A percentile compares a stretch with the other conserved stretches of the same genome.
phyloP scores from a whole-genome alignment of 2,888 invertebrate genomes.

The Trissoscelio sp. region DNA sequence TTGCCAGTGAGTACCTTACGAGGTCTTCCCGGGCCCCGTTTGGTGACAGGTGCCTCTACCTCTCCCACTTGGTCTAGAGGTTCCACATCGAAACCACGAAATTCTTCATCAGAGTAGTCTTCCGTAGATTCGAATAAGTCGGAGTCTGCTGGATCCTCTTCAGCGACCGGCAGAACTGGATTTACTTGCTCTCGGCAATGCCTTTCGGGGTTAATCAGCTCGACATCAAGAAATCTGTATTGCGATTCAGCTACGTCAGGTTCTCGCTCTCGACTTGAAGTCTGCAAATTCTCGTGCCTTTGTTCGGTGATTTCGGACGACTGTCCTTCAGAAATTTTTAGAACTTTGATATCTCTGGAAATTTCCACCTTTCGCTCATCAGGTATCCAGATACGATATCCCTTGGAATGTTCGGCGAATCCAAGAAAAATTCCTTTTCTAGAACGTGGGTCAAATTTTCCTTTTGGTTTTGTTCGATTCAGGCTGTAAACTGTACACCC shows the following conservation, averaged over 20 bases:
- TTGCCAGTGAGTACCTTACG: not conserved
- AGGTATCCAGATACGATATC: conserved; percentile 61
- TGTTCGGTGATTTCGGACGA: too few species aligned
- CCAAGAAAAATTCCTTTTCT: conserved; percentile 64
- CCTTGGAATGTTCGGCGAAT: conserved; percentile 60
- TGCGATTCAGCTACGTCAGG: too few species aligned
- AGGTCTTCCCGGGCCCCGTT: not conserved
- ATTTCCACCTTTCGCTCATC: conserved; percentile 50
- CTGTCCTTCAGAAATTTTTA: not conserved
- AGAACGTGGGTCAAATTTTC: conserved; percentile 63
- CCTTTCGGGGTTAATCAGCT: not conserved
- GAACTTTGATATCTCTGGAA: conserved; percentile 56
- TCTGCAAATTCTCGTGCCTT: too few species aligned
- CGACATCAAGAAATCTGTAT: not conserved
- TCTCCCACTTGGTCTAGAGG: not conserved
- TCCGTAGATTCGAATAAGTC: not conserved
- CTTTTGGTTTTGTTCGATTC: conserved; percentile 46
- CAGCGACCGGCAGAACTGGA: too few species aligned
- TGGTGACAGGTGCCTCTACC: not conserved
- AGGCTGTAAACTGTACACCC: conserved; percentile 56
- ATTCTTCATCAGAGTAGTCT: not conserved
- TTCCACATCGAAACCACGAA: not conserved
- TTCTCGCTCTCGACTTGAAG: not conserved
- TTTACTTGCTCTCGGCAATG: too few species aligned
- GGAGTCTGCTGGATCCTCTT: too few species aligned